Percentiles rank a stretch among this genome's conserved stretches.
phyloP scores from a whole-genome alignment of 2,113 vertebrate species.

The Carlito syrichta region DNA sequence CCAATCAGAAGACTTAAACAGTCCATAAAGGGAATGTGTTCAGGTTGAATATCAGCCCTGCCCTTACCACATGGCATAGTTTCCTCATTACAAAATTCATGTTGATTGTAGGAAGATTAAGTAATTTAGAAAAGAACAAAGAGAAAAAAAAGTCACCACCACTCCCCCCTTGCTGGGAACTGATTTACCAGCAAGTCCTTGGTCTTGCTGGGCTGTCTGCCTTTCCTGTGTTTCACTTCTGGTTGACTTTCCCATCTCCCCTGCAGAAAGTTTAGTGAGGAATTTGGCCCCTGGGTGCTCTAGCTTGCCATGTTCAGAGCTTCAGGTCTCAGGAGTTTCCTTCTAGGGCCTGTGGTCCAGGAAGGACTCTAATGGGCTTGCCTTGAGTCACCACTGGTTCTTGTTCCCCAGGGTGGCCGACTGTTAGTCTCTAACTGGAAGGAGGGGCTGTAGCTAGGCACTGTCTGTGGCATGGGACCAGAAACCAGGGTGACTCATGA shows the following conservation, averaged over 20 bases:
- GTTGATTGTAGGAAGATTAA: not conserved
- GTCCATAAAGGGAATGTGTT: not conserved
- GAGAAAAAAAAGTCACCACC: not conserved
- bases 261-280: not conserved
- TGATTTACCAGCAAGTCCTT: not conserved
- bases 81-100: not conserved
- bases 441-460: no score
- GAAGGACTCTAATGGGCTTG: not conserved
- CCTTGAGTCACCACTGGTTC: no score
- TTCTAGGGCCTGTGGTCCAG: accelerated
- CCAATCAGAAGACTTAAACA: not conserved
- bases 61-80: not conserved
- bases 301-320: not conserved
- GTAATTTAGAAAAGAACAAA: not conserved
- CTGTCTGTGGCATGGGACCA: not conserved
- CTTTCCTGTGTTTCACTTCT: not conserved
- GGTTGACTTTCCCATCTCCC: not conserved
- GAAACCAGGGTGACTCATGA: not conserved
- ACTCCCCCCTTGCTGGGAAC: not conserved
- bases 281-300: not conserved
- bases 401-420: not conserved
- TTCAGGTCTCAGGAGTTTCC: not conserved
- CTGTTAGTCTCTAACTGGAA: not conserved
- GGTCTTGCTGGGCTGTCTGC: not conserved
- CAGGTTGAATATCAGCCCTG: not conserved